Percentiles rank a stretch among this genome's conserved stretches.
phyloP scores from a whole-genome alignment of 23 tunicate genomes.

The Ascidia mentula region DNA sequence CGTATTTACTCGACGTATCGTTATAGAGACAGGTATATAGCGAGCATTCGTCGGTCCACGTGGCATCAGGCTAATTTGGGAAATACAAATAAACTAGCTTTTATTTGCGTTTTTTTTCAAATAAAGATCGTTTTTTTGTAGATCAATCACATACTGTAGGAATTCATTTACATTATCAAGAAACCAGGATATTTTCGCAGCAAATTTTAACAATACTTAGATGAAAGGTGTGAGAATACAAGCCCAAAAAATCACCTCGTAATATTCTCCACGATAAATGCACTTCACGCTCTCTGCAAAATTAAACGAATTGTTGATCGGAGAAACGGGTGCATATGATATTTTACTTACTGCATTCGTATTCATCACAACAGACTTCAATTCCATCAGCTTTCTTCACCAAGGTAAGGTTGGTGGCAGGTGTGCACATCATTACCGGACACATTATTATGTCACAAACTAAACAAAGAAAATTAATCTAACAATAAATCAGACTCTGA shows the following conservation, averaged over 20 bases:
- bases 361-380: neutral
- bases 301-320: neutral
- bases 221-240: neutral
- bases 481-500: too few relatives aligned
- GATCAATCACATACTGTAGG: too few relatives aligned
- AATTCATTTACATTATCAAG: too few relatives aligned
- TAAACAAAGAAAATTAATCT: too few relatives aligned
- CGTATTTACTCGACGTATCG: neutral
- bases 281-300: neutral
- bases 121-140: too few relatives aligned
- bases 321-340: neutral
- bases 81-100: neutral
- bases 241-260: neutral
- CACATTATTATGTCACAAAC: neutral
- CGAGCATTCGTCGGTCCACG: neutral
- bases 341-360: neutral
- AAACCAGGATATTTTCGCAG: too few relatives aligned
- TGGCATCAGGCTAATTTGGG: neutral
- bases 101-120: too few relatives aligned
- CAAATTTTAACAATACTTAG: too few relatives aligned
- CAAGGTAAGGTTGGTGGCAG: neutral
- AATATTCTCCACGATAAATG: neutral
- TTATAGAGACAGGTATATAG: neutral
- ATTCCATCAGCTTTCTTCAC: neutral
- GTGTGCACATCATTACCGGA: neutral